A percentile compares a stretch with the other conserved stretches of the same genome.
Conservation (phyloP, 2,797 vertebrate genomes). For the Melanogrammus aeglefinus region DNA sequence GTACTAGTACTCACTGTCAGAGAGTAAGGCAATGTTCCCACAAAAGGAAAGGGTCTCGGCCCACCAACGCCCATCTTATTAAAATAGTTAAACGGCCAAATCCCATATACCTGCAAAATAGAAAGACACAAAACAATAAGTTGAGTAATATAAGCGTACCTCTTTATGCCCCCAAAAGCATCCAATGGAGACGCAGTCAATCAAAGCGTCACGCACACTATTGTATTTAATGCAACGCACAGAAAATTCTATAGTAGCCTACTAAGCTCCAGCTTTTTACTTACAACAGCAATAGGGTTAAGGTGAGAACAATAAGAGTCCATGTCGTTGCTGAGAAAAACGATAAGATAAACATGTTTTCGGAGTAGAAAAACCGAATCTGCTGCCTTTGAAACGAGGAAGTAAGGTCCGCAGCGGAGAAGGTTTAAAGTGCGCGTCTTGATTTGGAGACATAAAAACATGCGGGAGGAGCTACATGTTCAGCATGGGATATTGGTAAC, state of each 20-base stretch:
- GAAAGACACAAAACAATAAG: background rate
- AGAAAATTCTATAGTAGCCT: background rate
- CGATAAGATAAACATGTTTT: conserved; percentile 29
- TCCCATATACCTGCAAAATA: conserved; percentile 63
- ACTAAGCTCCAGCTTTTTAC: conserved; percentile 23
- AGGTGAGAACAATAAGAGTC: conserved; percentile 59
- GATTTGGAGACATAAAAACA: background rate
- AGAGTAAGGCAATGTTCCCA: conserved; percentile 47
- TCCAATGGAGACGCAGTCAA: background rate
- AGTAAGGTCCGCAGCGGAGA: no score
- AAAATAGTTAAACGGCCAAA: conserved; percentile 62
- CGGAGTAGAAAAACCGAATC: background rate
- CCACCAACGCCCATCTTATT: conserved; percentile 65
- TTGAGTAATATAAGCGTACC: background rate
- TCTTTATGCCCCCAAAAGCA: no score
- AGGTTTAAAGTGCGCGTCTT: background rate
- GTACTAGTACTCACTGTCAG: no score
- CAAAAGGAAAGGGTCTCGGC: conserved; percentile 66
- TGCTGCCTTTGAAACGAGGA: background rate
- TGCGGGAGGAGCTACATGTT: background rate
- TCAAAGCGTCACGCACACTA: background rate
- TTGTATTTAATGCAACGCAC: background rate
- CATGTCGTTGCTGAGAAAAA: conserved; percentile 63
- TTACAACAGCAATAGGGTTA: conserved; percentile 61
- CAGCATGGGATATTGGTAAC: background rate